Evolutionary conservation across 2,888 invertebrate genomes (phyloP).

Genomic region (Incurvaria masculella): DNA sequence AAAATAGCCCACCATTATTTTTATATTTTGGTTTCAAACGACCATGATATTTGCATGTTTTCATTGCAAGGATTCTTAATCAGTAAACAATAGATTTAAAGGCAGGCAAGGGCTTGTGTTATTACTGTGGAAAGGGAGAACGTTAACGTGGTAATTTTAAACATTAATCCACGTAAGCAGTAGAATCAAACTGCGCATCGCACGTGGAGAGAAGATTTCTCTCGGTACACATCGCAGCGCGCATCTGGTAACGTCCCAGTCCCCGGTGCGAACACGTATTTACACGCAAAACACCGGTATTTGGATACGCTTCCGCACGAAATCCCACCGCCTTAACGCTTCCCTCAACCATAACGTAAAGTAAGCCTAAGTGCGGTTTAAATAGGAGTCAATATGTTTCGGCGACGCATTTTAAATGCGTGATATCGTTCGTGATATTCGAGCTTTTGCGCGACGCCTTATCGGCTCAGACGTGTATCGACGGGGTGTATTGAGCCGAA

Average conservation of each 20-base stretch:
- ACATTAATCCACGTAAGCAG: no score
- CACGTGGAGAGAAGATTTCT: no score
- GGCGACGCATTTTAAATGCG: neutral
- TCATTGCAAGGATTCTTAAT: no score
- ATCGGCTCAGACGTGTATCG: neutral
- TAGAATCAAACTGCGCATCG: no score
- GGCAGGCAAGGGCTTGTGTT: no score
- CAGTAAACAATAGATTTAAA: no score
- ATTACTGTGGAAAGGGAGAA: no score
- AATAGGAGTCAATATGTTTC: neutral
- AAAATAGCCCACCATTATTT: no score
- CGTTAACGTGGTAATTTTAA: no score
- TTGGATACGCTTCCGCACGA: slow-evolving; percentile 27
- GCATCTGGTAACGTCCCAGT: slow-evolving; percentile 49
- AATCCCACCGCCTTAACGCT: neutral
- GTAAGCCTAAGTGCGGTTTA: neutral
- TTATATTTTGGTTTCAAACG: no score
- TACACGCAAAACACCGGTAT: slow-evolving; percentile 52
- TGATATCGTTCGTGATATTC: neutral
- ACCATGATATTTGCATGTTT: no score
- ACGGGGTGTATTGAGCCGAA: neutral
- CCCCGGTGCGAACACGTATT: slow-evolving; percentile 31
- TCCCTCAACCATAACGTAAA: neutral
- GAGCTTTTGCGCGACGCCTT: neutral
- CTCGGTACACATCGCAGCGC: no score